phyloP scores from a whole-genome alignment of 2,888 invertebrate species.

The Drosophila pseudotalamancana region DNA sequence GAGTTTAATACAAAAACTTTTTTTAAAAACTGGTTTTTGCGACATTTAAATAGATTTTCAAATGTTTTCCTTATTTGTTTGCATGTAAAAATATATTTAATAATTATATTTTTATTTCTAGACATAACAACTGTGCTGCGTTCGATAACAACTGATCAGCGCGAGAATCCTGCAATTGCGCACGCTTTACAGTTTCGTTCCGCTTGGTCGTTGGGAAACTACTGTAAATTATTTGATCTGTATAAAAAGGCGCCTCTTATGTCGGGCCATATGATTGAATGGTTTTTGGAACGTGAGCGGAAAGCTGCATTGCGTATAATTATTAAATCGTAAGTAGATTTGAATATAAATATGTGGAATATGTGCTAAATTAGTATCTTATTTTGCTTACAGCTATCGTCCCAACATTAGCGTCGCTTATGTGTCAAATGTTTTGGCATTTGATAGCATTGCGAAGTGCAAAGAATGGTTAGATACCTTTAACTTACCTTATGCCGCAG shows the following conservation, averaged over 20 bases:
- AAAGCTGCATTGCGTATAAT: constrained; percentile 95
- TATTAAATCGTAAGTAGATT: constrained; percentile 95
- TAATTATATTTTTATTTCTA: constrained; percentile 82
- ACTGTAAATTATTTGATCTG: constrained; percentile 95
- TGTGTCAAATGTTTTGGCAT: constrained; percentile 94
- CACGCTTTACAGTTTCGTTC: constrained; percentile 95
- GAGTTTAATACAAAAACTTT: neutral
- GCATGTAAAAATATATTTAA: too few relatives aligned
- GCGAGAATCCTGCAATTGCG: constrained; percentile 91
- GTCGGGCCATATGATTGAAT: constrained; percentile 98
- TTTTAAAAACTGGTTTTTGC: too few relatives aligned
- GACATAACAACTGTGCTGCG: constrained; percentile 97
- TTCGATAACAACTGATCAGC: constrained; percentile 90
- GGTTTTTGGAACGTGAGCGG: constrained; percentile 98
- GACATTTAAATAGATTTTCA: too few relatives aligned
- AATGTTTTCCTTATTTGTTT: neutral
- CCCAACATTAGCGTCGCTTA: constrained; percentile 94
- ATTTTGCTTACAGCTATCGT: constrained; percentile 91
- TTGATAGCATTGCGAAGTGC: constrained; percentile 92
- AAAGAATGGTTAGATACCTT: constrained; percentile 94
- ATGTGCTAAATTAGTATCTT: constrained; percentile 66
- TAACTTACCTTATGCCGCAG: constrained; percentile 88
- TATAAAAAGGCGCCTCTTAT: constrained; percentile 96
- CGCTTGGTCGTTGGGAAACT: constrained; percentile 97
- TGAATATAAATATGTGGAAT: neutral